A percentile compares a stretch with the other conserved stretches of the same genome.
Conservation (phyloP, 2,113 vertebrate species). For the Deroptyus accipitrinus region DNA sequence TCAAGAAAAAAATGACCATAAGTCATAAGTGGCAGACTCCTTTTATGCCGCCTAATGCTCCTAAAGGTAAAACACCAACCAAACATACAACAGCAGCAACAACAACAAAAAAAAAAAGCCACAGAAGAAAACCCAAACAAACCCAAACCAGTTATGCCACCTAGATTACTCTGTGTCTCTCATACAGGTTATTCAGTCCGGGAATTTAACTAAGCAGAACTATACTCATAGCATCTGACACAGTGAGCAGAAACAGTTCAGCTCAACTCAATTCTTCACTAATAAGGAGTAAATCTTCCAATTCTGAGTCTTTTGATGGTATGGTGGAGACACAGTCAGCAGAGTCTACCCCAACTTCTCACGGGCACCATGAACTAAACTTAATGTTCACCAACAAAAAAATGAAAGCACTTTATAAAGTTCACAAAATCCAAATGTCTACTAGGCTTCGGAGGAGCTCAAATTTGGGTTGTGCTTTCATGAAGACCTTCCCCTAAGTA, state of each 20-base stretch:
- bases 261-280: not conserved
- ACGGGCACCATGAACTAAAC: not conserved
- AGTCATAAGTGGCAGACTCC: not conserved
- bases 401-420: not conserved
- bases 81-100: not conserved
- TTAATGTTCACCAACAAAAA: not conserved
- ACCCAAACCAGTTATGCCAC: not conserved
- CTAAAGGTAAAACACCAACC: not conserved
- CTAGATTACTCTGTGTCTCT: not conserved
- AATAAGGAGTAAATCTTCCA: not conserved
- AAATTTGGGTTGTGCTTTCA: not conserved
- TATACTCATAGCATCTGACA: not conserved
- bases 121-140: not conserved
- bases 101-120: not conserved
- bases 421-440: not conserved
- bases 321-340: not conserved
- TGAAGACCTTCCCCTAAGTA: not conserved
- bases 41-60: not conserved
- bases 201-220: not conserved
- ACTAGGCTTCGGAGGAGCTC: not conserved
- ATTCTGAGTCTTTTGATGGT: not conserved
- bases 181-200: not conserved
- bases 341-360: not conserved
- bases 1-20: not conserved
- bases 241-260: not conserved